Base-by-base conservation (phyloP, 2,888 invertebrate species). In the Spicauda simplicius region DNA sequence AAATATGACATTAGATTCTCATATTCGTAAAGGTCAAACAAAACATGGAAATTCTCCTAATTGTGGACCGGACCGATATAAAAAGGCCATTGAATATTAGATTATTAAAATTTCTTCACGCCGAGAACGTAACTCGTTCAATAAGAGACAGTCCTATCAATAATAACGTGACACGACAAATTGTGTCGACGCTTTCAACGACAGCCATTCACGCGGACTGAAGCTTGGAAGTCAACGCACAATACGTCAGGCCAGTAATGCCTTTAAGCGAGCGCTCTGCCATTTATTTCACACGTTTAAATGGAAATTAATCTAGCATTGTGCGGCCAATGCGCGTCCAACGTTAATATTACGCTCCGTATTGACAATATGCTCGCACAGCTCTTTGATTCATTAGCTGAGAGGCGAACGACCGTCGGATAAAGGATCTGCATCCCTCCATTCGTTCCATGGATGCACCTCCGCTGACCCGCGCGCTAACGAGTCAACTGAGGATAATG, bases 351-450 rank as follows among this genome's bases (percentile, higher is more conserved):
- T 90, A 86, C 81, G 83, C 87, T 85, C 80, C 80, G 83, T 87
- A 90, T 91, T 91, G 90, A 86, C 87, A 90, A 89, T 88, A 83
- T 84, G 82, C 80, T 86, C 85, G 76, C 82, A 83, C 83, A 87
- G 83, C 81, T 82, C 82, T 86, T 86, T 85, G 90, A 91, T 91
- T 92, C 91, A 92, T 93, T 91, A 92, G 85, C 85, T 72, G 78
- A 79, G 72, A 83, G 90, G 90, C 84, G 83, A 92, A 91, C 83
- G 91, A 87, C 90, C 91, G 76, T 68, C 71, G 81, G 74, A 90
- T 90, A 92, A 91, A 90, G 84, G 86, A 85, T 80, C 81, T 86
- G 86, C 85, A 86, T 85, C 87, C 85, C 80, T 84, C 79, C 85
- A 84, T 87, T 88, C 87, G 87, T 85, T 85, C 84, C 84, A 77